Base-by-base conservation (phyloP, 2,797 vertebrate species). In the Pseudomugil gertrudae region DNA sequence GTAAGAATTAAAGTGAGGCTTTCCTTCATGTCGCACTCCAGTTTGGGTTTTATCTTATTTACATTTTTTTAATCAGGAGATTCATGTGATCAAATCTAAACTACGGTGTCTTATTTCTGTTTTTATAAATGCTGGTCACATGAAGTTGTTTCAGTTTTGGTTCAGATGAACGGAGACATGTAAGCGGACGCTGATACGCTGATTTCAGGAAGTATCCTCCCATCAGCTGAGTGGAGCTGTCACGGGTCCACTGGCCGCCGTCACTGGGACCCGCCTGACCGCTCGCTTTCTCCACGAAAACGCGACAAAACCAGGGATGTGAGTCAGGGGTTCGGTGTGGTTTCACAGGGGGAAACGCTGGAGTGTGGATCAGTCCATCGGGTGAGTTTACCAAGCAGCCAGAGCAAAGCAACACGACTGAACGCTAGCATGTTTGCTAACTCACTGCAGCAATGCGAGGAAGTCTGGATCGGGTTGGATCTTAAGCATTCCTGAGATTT, bases 1-100 rank as follows among this genome's bases (percentile, higher is more conserved):
- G 81, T 74, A 80, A 79, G 84, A 90, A 92, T 86, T 90, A 90
- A 94, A 89, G 77, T 83, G 74, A 86, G 60, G 60, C 17, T 75
- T 85, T 83, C 81, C 69, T 68, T 83, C n/a, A 56, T 78, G 55
- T 32, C 47, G 10, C 48, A 65, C 56, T 78, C n/a, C n/a, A n/a
- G n/a, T n/a, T n/a, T n/a, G n/a, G n/a, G n/a, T n/a, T n/a, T n/a
- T n/a, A n/a, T n/a, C n/a, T n/a, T n/a, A n/a, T 13, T 26, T 27
- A 3, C 17, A 29, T 29, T 30, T 30, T 9, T 43, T 19, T n/a
- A n/a, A n/a, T n/a, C 14, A 6, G 35, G 38, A 45, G 19, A 47
- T 10, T 38, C 3, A 5, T 3, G 6, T 33, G 30, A 5, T 19
- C 9, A 17, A 26, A 33, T 23, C 26, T 40, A 27, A 57, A 38